Evolutionary conservation across 2,113 vertebrate species (phyloP), one percentile per base, ranked within the genome.

Genomic region (Clarias macrocephalus): DNA sequence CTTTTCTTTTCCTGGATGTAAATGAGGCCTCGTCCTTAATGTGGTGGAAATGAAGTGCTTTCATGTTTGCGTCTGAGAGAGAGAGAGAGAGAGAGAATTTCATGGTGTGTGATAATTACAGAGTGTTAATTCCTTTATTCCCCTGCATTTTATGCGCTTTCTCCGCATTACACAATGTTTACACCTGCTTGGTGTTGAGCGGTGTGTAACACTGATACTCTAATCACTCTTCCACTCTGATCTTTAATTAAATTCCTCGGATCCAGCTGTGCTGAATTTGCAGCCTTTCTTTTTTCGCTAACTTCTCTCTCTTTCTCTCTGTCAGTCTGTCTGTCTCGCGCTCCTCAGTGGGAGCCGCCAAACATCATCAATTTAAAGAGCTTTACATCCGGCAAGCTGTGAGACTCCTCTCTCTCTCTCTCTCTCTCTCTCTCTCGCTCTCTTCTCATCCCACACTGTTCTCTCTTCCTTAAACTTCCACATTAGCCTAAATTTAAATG

Each of bases 351-450:
- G 33, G 28, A 59, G 48, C 42, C 21, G 65, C n/a, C 56, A 83
- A 63, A 83, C 63, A 52, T 73, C 28, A 81, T 80, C 56, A 65
- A 23, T 89, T 80, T 89, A 84, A 89, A 62, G 66, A 80, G 13
- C 23, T 85, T 80, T 88, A 52, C 57, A 84, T 86, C 68, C 60
- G 21, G 70, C 82, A 76, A 66, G 63, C 23, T 65, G 70, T 25
- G 75, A 76, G 42, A 13, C 72, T 76, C 33, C 21, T 65, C 21
- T 48, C 21, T 75, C 57, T 54, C 65, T 33, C 13, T 77, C 37
- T 75, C 23, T 33, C 68, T 80, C 30, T 28, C 83, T 63, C 56
- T 57, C 60, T 62, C 60, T 19, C 60, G 23, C 60, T 19, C 16
- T 62, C 7, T 16, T 68, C 15, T 18, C 66, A 30, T 33, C 28